phyloP scores from a whole-genome alignment of 1,140 invertebrate genomes.

The Samia ricini region DNA sequence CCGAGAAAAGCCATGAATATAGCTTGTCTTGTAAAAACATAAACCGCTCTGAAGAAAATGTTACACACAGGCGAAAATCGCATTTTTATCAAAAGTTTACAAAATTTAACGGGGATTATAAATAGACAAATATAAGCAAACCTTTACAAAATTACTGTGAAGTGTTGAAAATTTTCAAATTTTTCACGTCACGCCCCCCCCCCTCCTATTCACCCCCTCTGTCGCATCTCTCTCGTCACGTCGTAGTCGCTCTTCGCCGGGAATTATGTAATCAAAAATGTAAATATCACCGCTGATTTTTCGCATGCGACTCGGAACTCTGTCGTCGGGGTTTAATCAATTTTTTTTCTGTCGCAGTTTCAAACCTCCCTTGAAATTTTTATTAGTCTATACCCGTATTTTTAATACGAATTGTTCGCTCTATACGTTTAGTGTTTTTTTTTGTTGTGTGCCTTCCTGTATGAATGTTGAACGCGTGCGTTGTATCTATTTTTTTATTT shows the following conservation, averaged over 20 bases:
- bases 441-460: no score
- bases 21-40: no score
- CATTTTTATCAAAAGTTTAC: background rate
- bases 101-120: no score
- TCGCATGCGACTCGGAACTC: background rate
- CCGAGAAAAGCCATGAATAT: background rate
- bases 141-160: slow-evolving; percentile 15
- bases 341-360: slow-evolving; percentile 8
- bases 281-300: slow-evolving; percentile 50
- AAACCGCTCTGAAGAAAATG: no score
- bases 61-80: background rate
- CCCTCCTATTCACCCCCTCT: no score
- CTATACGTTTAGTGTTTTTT: no score
- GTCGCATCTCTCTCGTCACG: no score
- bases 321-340: background rate
- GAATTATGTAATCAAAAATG: slow-evolving; percentile 60
- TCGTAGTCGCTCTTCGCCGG: slow-evolving; percentile 29
- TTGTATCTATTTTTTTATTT: no score
- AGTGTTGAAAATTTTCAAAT: slow-evolving; percentile 4
- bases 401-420: no score
- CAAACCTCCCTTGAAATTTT: slow-evolving; percentile 5
- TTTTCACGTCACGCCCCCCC: no score
- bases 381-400: background rate
- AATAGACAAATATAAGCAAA: background rate
- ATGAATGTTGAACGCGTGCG: no score